These are phyloP conservation scores for Marronus borbonicus DNA, from an alignment of 2,888 invertebrate species.

Conservation along the genomic window DNA sequence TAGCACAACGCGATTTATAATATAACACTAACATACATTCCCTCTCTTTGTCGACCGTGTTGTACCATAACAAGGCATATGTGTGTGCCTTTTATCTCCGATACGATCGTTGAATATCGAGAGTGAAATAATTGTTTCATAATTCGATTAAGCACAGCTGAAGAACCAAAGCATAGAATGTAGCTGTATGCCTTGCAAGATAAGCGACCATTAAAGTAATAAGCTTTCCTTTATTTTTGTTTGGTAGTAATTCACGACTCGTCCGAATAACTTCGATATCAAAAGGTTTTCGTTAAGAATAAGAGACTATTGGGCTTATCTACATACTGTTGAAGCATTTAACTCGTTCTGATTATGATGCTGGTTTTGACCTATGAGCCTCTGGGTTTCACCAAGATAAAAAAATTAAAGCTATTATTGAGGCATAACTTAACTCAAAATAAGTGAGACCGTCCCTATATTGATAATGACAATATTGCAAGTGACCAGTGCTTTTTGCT, in stretches of 20 bases:
- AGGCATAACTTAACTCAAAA: too few relatives aligned
- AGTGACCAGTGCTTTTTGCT: too few relatives aligned
- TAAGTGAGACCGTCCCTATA: too few relatives aligned
- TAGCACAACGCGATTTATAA: constrained; percentile 60
- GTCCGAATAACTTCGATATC: too few relatives aligned
- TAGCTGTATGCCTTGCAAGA: not conserved
- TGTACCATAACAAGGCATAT: constrained; percentile 13
- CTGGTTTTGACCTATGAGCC: too few relatives aligned
- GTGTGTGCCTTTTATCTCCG: constrained; percentile 8
- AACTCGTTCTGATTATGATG: too few relatives aligned
- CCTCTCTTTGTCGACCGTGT: constrained; percentile 41
- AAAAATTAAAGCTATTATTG: too few relatives aligned
- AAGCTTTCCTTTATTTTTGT: not conserved
- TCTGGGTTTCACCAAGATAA: too few relatives aligned
- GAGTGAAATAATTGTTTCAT: constrained; percentile 27
- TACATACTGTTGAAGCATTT: too few relatives aligned
- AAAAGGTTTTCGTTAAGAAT: too few relatives aligned
- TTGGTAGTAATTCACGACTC: not conserved
- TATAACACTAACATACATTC: constrained; percentile 60
- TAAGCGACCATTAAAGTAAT: not conserved
- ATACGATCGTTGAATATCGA: constrained; percentile 27
- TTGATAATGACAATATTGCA: too few relatives aligned
- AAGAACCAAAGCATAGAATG: not conserved
- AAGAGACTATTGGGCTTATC: too few relatives aligned
- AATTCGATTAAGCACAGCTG: not conserved